Base-by-base conservation (phyloP, 2,113 vertebrate genomes). In the Anseranas semipalmata region DNA sequence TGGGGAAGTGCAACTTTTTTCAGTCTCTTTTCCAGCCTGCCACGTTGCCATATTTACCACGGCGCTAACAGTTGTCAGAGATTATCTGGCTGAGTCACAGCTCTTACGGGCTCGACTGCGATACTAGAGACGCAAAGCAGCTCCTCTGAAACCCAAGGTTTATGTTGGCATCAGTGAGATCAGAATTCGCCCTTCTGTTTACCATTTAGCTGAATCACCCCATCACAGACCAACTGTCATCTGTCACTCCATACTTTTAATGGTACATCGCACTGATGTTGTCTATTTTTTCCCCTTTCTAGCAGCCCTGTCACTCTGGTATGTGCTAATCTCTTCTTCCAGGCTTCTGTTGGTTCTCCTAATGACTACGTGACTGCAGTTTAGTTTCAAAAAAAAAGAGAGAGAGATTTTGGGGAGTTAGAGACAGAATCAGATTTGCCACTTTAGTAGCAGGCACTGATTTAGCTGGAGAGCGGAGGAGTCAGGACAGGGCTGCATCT, bases 21-120 rank as follows among this genome's bases (percentile, higher is more conserved):
- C 93, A 95, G 96, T 4, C 84, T 65, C 87, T 82, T 66, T 89
- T 48, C 87, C 94, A 96, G 89, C 93, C 93, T 96, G 95, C 94
- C 93, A 92, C 62, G 21, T 91, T 97, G 85, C 96, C 95, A 59
- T 97, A 96, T 96, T 96, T 97, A 97, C 96, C 94, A 58, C 3
- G 5, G 87, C 48, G 3, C 96, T 95, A 91, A 94, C 95, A 97
- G 96, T 96, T 97, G 96, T 96, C 96, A 94, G 91, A 96, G 95
- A 97, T 91, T 96, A 97, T 96, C 96, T 96, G 95, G 91, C 93
- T 97, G 96, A 96, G 95, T 96, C 95, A 96, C 96, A 97, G 96
- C 87, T 96, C 95, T 94, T 83, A 93, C 32, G 91, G 93, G 94
- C 91, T 96, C 53, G 3, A 32, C 94, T 96, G 85, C 0, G 85